Evolutionary conservation across 2,888 invertebrate species (phyloP).

Genomic region (Spisula solida): DNA sequence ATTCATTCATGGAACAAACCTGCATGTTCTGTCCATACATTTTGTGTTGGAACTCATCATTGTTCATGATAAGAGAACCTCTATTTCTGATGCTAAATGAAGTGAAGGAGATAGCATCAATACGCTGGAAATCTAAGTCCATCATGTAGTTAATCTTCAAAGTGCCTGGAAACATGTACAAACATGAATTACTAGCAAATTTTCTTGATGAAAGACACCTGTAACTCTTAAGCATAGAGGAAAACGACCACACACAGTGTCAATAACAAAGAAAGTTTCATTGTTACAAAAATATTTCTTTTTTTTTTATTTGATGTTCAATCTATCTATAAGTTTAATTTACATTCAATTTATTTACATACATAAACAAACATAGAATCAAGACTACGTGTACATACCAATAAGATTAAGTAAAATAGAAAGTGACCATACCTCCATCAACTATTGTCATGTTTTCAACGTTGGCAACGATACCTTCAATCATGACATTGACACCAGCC

Average conservation of each 20-base stretch:
- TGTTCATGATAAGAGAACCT: conserved; percentile 76
- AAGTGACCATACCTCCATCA: conserved; percentile 74
- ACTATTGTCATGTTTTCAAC: conserved; percentile 81
- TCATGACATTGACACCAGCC: conserved; percentile 77
- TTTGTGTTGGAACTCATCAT: conserved; percentile 66
- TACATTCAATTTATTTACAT: too few relatives aligned
- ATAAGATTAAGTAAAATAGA: background rate
- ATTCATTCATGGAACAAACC: conserved; percentile 47
- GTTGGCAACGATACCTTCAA: conserved; percentile 77
- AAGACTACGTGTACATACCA: background rate
- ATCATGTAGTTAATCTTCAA: conserved; percentile 77
- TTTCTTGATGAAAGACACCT: background rate
- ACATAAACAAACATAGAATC: background rate
- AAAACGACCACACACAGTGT: too few relatives aligned
- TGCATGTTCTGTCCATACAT: conserved; percentile 64
- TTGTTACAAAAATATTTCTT: too few relatives aligned
- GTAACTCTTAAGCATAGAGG: too few relatives aligned
- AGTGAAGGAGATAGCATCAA: conserved; percentile 74
- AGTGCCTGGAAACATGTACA: conserved; percentile 66
- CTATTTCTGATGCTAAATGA: conserved; percentile 78
- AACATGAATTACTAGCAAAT: background rate
- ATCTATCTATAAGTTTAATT: too few relatives aligned
- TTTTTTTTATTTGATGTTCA: too few relatives aligned
- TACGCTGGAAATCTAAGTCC: conserved; percentile 70
- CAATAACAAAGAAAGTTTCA: too few relatives aligned